These are phyloP conservation scores for Syngnathoides biaculeatus DNA, from an alignment of 2,113 vertebrate species.

Conservation along the genomic window DNA sequence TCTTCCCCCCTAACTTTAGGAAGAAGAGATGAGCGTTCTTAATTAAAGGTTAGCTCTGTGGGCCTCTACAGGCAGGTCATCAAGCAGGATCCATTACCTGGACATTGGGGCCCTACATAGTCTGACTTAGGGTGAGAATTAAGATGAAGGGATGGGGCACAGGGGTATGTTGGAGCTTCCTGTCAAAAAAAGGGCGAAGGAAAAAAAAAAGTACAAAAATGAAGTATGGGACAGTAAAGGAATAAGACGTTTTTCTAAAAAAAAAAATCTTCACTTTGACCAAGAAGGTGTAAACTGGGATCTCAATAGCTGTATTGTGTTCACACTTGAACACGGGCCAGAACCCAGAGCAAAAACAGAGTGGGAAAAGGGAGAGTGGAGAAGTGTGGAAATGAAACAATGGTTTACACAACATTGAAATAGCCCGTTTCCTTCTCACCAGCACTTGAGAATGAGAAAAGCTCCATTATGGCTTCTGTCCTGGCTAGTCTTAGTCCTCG, in stretches of 20 bases:
- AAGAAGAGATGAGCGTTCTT: slow-evolving; percentile 65
- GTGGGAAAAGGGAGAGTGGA: slow-evolving; percentile 44
- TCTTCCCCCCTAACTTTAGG: slow-evolving; percentile 28
- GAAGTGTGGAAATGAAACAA: slow-evolving; percentile 74
- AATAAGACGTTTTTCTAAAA: slow-evolving; percentile 27
- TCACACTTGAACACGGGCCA: slow-evolving; percentile 68
- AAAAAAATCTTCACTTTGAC: slow-evolving; percentile 48
- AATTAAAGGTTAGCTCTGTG: slow-evolving; percentile 72
- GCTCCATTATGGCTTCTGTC: slow-evolving; percentile 55
- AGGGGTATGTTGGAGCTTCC: slow-evolving; percentile 13
- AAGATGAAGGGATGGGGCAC: slow-evolving; percentile 32
- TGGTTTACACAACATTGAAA: slow-evolving; percentile 74
- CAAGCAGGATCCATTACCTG: slow-evolving; percentile 59
- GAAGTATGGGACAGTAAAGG: slow-evolving; percentile 20
- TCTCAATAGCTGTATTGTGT: slow-evolving; percentile 76
- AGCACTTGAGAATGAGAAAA: slow-evolving; percentile 39
- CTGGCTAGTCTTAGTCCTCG: slow-evolving; percentile 54
- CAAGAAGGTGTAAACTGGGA: slow-evolving; percentile 56
- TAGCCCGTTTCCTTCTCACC: slow-evolving; percentile 61
- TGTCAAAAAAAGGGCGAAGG: slow-evolving; percentile 19
- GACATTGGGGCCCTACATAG: slow-evolving; percentile 37
- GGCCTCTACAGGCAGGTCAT: slow-evolving; percentile 45
- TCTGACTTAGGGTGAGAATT: slow-evolving; percentile 49
- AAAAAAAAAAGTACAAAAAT: slow-evolving; percentile 26
- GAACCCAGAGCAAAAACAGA: slow-evolving; percentile 69